These are phyloP conservation scores for Heloderma charlesbogerti DNA, from an alignment of 2,113 vertebrate genomes.

Conservation along the genomic window DNA sequence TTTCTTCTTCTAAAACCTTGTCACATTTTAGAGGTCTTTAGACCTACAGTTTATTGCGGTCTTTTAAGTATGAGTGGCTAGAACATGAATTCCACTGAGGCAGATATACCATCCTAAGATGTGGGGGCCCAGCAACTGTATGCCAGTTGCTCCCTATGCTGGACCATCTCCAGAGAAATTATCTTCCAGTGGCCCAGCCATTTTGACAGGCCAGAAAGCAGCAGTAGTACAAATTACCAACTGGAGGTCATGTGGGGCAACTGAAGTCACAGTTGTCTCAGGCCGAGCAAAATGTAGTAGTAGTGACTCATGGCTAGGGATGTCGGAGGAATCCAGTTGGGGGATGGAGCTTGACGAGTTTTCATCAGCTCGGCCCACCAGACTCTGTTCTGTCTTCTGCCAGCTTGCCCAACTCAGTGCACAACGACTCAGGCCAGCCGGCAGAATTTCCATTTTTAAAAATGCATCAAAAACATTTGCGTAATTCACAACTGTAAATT, in stretches of 20 bases:
- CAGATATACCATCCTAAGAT: not conserved
- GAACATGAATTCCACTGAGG: not conserved
- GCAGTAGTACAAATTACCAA: not conserved
- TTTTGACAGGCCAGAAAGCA: not conserved
- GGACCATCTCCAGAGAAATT: not conserved
- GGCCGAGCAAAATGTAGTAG: not conserved
- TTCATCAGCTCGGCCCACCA: too few relatives aligned
- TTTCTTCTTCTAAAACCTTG: not conserved
- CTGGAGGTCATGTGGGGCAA: not conserved
- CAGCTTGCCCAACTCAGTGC: too few relatives aligned
- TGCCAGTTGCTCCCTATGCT: not conserved
- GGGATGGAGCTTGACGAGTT: too few relatives aligned
- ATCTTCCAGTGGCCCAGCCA: not conserved
- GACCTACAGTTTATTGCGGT: not conserved
- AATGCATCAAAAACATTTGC: too few relatives aligned
- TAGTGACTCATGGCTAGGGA: not conserved
- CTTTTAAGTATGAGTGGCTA: slow-evolving; percentile 2
- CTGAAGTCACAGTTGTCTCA: not conserved
- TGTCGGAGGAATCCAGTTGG: too few relatives aligned
- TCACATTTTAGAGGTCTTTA: not conserved
- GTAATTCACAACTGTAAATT: too few relatives aligned
- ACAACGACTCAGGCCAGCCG: too few relatives aligned
- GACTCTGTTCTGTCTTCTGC: too few relatives aligned
- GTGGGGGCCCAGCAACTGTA: not conserved
- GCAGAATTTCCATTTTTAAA: too few relatives aligned